Evolutionary conservation across 2,888 invertebrate genomes (phyloP), one percentile per base, ranked within the genome.

Genomic region (Ichneumon xanthorius): DNA sequence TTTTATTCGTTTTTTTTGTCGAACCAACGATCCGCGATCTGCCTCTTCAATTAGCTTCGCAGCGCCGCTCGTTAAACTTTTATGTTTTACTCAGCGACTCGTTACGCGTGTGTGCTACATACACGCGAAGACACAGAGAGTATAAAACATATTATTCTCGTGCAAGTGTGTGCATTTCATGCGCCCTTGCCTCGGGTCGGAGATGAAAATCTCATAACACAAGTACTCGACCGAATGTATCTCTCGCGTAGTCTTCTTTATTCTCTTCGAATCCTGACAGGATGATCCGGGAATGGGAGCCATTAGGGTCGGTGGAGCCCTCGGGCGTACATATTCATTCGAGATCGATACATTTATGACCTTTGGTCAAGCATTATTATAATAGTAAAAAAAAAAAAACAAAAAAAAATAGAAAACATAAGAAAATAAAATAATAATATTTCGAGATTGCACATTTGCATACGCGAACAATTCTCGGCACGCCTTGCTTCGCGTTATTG

Each of bases 41-140:
- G 85, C 89, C 87, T 90, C 88, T 90, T 92, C 92, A 92, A 92
- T 92, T 92, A 92, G 90, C 89, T 89, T 89, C 86, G 89, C 90
- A 90, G 88, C 90, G 86, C 88, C 88, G 90, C 91, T 92, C 91
- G 91, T 92, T 92, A 92, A 90, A 90, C 88, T 88, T 91, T 92
- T 91, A 91, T 87, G 89, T 90, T 90, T 90, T 89, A 90, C 90
- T 91, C 89, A 89, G 88, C 88, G 88, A 87, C 86, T 88, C 87
- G 89, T 90, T 90, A 88, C 86, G 84, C 86, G 61, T 50, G 53
- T 76, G 68, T 84, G n/a, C 79, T 84, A 65, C 71, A 81, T 77
- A 67, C 80, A 67, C 65, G 50, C 58, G 45, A 63, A 55, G 61
- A 68, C 77, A 45, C 1, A 37, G 75, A 9, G 33, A 19, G 19